A percentile compares a stretch with the other conserved stretches of the same genome.
These are phyloP conservation scores for Puffinus mauretanicus DNA, from an alignment of 2,113 vertebrate species.

Conservation along the genomic window DNA sequence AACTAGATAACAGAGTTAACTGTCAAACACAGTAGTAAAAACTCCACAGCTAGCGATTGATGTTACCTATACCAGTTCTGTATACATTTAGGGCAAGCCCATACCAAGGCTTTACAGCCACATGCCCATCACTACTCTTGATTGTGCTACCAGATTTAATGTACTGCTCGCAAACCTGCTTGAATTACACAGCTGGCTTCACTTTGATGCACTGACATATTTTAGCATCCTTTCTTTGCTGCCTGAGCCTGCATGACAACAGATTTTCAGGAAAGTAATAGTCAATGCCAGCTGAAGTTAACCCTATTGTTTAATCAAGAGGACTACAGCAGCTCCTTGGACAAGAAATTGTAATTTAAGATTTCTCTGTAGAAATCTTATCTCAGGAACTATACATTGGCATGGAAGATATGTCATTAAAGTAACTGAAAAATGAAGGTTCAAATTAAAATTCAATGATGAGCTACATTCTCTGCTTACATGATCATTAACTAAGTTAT, in stretches of 20 bases:
- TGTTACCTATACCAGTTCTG: background rate
- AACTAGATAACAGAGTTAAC: background rate
- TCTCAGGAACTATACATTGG: background rate
- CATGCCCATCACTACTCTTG: fast-evolving
- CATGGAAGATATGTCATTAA: background rate
- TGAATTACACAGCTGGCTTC: background rate
- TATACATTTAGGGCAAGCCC: background rate
- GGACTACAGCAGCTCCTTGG: background rate
- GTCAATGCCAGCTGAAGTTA: background rate
- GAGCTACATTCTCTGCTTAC: background rate
- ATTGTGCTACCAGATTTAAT: background rate
- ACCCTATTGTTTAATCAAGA: background rate
- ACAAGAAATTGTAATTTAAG: background rate
- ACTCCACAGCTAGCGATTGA: background rate
- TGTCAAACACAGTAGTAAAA: background rate
- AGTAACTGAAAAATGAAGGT: background rate
- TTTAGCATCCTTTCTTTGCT: background rate
- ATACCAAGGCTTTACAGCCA: background rate
- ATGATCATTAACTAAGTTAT: background rate
- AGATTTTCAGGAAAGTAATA: background rate
- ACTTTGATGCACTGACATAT: background rate
- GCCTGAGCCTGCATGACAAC: background rate
- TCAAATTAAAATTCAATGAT: background rate
- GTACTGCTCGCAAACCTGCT: background rate
- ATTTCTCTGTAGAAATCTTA: conserved; percentile 9